Conservation (phyloP, 2,888 invertebrate species). For the Heteromurus nitidus region DNA sequence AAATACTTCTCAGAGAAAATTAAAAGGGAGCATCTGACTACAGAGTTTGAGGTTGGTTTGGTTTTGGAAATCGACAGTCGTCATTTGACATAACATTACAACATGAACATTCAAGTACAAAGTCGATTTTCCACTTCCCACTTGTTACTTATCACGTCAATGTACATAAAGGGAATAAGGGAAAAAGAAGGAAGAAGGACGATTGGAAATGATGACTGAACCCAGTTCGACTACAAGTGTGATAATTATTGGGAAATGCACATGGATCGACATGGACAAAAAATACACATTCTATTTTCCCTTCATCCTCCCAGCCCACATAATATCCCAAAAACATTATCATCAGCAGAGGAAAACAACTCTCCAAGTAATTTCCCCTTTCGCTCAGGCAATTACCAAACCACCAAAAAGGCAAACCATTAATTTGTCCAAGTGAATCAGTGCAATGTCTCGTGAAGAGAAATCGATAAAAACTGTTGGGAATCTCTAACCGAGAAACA, state of each 20-base stretch:
- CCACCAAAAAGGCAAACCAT: conserved; percentile 2
- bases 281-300: not conserved
- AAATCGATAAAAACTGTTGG: not conserved
- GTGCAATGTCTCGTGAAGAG: not conserved
- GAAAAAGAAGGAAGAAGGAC: not conserved
- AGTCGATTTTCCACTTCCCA: no score
- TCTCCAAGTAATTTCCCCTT: not conserved
- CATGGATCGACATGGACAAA: no score
- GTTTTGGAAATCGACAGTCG: no score
- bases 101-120: no score
- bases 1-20: conserved; percentile 16
- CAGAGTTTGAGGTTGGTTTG: no score
- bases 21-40: not conserved
- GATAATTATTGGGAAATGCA: conserved; percentile 14
- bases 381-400: conserved; percentile 31
- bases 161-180: not conserved
- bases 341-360: not conserved
- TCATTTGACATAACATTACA: no score
- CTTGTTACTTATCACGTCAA: conserved; percentile 7
- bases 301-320: not conserved
- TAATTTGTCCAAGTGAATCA: conserved; percentile 13
- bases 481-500: not conserved
- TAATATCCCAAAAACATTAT: not conserved
- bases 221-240: not conserved
- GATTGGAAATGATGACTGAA: not conserved